These are phyloP conservation scores for Rhabdomys dilectus DNA, from an alignment of 2,113 vertebrate genomes.

Conservation along the genomic window DNA sequence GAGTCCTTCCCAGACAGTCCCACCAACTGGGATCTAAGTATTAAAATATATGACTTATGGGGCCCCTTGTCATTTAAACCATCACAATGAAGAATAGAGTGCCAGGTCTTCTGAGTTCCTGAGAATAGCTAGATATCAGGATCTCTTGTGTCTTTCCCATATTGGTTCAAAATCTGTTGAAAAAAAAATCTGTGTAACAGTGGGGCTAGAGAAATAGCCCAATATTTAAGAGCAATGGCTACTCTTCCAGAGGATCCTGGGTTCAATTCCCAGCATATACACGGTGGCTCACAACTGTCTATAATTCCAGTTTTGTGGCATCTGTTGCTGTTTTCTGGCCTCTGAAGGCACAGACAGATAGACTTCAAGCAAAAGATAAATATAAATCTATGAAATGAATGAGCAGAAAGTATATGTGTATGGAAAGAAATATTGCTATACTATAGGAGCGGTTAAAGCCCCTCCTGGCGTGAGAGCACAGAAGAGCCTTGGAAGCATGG, in stretches of 20 bases:
- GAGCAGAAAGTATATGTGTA: neutral
- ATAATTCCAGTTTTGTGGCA: neutral
- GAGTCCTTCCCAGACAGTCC: neutral
- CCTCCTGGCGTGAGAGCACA: neutral
- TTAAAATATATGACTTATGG: neutral
- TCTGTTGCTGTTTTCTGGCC: neutral
- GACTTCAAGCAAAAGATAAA: neutral
- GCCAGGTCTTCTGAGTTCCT: neutral
- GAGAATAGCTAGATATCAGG: neutral
- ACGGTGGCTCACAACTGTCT: neutral
- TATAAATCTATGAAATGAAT: neutral
- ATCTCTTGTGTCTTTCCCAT: neutral
- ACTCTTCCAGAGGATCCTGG: neutral
- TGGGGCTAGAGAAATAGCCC: neutral
- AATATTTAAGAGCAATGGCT: neutral
- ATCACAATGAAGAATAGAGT: neutral
- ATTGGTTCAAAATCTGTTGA: neutral
- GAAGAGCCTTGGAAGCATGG: no score
- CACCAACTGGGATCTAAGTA: neutral
- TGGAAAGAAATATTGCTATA: neutral
- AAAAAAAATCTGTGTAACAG: neutral
- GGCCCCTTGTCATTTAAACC: neutral
- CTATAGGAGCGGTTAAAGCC: neutral
- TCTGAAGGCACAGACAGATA: neutral
- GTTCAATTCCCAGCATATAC: neutral